These are phyloP conservation scores for Gallinago media DNA, from an alignment of 2,113 vertebrate species.

Conservation along the genomic window DNA sequence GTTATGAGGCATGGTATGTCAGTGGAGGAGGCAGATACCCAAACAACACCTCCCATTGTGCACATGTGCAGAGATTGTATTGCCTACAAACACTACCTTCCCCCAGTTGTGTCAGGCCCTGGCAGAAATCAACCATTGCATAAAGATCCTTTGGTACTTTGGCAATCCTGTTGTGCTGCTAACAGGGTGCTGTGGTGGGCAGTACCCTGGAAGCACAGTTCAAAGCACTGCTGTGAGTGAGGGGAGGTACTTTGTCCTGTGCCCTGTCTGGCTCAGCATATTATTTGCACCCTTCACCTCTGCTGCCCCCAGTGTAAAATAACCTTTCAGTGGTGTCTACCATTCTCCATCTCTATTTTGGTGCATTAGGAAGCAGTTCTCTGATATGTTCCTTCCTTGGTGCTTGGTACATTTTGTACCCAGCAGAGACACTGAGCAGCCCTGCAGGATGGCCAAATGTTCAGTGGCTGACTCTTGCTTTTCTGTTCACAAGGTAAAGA, in stretches of 20 bases:
- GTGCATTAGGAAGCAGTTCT: neutral
- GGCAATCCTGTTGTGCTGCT: neutral
- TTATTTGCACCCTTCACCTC: neutral
- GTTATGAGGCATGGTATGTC: too few relatives aligned
- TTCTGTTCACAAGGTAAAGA: neutral
- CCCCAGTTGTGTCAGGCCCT: neutral
- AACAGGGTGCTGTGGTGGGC: neutral
- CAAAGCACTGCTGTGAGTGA: neutral
- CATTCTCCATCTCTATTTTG: neutral
- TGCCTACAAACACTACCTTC: neutral
- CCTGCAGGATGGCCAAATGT: fast-evolving
- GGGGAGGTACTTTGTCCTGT: neutral
- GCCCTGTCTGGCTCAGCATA: neutral
- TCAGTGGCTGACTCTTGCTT: neutral
- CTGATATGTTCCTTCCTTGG: neutral
- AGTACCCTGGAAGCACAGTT: neutral
- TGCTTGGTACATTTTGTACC: neutral
- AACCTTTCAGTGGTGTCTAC: neutral
- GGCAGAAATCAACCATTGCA: neutral
- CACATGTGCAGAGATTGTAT: neutral
- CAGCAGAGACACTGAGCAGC: neutral
- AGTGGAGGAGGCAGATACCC: neutral
- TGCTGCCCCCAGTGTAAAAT: neutral
- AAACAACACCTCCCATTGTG: neutral
- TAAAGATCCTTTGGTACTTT: neutral